Conservation (phyloP, 2,113 vertebrate species). For the Heterochromis multidens region DNA sequence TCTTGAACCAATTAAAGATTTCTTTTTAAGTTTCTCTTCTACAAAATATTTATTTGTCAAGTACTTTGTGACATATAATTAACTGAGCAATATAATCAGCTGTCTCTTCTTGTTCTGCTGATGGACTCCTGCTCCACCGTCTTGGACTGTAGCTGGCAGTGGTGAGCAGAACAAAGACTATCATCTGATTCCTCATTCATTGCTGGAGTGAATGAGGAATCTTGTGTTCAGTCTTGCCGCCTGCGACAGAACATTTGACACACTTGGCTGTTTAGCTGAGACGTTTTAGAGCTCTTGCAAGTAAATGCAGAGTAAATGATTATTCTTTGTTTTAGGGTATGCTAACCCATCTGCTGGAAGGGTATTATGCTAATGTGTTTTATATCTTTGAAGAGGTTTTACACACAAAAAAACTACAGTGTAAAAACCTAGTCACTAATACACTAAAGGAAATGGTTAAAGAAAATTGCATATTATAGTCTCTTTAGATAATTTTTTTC, state of each 20-base stretch:
- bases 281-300: neutral
- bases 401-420: neutral
- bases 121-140: neutral
- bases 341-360: neutral
- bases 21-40: neutral
- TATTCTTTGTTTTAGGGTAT: neutral
- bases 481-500: slow-evolving; percentile 12
- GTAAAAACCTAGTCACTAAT: neutral
- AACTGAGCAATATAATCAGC: neutral
- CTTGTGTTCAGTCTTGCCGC: neutral
- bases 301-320: neutral
- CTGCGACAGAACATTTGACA: neutral
- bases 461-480: neutral
- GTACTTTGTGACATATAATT: neutral
- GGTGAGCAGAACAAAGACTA: neutral
- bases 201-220: neutral
- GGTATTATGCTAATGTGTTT: neutral
- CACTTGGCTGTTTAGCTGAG: neutral
- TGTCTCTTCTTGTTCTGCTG: neutral
- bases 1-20: neutral
- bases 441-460: neutral
- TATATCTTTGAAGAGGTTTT: neutral
- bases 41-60: neutral
- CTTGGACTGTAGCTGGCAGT: neutral
- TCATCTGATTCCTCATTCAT: neutral